Conservation (phyloP, 2,797 vertebrate species). For the Syngnathus rostellatus region DNA sequence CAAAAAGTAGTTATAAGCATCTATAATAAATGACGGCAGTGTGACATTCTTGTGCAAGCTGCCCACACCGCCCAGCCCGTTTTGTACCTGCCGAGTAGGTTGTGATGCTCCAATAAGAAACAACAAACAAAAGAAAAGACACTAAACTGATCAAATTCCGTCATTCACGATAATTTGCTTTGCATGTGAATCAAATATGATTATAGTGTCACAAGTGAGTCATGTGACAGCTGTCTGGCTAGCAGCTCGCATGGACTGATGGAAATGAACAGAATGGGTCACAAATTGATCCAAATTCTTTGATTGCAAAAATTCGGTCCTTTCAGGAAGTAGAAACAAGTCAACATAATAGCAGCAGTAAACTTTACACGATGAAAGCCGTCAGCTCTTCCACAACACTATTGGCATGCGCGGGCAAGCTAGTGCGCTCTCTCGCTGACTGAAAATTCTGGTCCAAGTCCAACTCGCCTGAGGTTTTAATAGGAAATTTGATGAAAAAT, state of each 20-base stretch:
- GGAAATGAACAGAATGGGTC: not conserved
- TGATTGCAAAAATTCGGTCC: not conserved
- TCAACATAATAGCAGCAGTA: too few relatives aligned
- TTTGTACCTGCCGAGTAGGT: not conserved
- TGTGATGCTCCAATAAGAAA: not conserved
- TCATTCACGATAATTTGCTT: not conserved
- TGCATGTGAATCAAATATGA: not conserved
- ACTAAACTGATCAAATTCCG: slow-evolving; percentile 8
- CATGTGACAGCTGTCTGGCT: not conserved
- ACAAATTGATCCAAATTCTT: not conserved
- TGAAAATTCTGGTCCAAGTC: too few relatives aligned
- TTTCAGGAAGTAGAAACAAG: too few relatives aligned
- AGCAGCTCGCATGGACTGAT: not conserved
- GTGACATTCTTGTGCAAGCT: not conserved
- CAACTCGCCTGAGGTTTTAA: too few relatives aligned
- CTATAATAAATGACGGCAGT: not conserved
- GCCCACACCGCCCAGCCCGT: not conserved
- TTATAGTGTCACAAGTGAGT: not conserved
- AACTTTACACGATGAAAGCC: too few relatives aligned
- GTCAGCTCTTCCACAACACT: too few relatives aligned
- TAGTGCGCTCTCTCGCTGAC: too few relatives aligned
- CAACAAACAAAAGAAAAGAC: not conserved
- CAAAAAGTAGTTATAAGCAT: slow-evolving; percentile 33
- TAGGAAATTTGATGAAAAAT: too few relatives aligned
- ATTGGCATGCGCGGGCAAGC: too few relatives aligned